Evolutionary conservation across 2,797 vertebrate genomes (phyloP).

Genomic region (Tragopan temminckii): DNA sequence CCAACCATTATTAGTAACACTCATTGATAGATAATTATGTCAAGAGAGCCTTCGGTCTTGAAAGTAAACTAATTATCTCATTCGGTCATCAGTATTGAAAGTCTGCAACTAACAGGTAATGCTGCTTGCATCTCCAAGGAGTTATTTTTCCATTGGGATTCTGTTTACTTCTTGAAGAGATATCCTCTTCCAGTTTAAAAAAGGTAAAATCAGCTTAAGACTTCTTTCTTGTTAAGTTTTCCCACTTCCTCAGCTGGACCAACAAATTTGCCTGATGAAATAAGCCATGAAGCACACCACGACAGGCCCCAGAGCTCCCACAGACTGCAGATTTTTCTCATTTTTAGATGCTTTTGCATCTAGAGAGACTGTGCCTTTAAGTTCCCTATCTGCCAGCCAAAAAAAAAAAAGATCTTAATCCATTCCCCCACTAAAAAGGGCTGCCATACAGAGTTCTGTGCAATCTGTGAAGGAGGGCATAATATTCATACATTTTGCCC

Average conservation of each 20-base stretch:
- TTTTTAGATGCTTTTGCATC: no score
- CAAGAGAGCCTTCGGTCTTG: neutral
- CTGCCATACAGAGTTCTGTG: neutral
- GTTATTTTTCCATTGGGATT: neutral
- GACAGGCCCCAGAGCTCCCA: fast-evolving
- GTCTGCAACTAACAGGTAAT: neutral
- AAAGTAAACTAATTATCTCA: neutral
- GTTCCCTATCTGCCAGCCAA: neutral
- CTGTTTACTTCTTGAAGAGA: neutral
- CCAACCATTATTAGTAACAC: neutral
- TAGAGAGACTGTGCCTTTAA: neutral
- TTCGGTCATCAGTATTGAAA: neutral
- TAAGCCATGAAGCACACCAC: neutral
- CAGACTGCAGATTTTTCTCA: neutral
- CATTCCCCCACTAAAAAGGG: neutral
- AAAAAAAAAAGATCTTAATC: neutral
- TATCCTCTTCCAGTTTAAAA: neutral
- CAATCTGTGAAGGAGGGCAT: neutral
- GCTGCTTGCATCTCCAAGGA: neutral
- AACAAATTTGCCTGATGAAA: neutral
- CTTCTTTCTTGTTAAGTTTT: neutral
- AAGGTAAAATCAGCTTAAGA: neutral
- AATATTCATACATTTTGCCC: neutral
- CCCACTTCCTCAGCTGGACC: neutral
- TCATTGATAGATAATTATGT: neutral